These are phyloP conservation scores for Zygaena filipendulae DNA, from an alignment of 2,888 invertebrate species.

Conservation along the genomic window DNA sequence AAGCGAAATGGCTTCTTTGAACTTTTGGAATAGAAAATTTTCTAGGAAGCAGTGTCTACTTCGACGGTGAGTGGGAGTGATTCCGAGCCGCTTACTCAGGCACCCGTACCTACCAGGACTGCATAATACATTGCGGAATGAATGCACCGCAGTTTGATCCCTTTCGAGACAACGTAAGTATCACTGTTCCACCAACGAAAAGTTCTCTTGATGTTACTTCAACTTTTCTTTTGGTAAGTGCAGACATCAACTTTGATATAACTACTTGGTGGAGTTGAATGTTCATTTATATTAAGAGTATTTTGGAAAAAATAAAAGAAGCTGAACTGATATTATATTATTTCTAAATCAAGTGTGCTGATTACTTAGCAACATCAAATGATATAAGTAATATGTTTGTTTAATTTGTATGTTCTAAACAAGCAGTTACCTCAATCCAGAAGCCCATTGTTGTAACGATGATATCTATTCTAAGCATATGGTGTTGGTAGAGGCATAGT, in stretches of 20 bases:
- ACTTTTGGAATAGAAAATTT: constrained; percentile 50
- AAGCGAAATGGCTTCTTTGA: constrained; percentile 34
- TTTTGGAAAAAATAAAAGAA: too few relatives aligned
- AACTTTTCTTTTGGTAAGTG: constrained; percentile 52
- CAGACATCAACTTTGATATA: constrained; percentile 51
- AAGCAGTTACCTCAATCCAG: too few relatives aligned
- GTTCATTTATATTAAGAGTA: too few relatives aligned
- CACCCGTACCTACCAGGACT: constrained; percentile 42
- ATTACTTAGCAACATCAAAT: too few relatives aligned
- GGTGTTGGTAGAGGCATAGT: too few relatives aligned
- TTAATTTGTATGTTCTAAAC: too few relatives aligned
- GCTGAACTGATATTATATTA: too few relatives aligned
- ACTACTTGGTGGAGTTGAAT: too few relatives aligned
- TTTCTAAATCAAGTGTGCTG: too few relatives aligned
- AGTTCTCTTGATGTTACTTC: constrained; percentile 55
- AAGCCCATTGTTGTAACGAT: too few relatives aligned
- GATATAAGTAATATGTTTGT: too few relatives aligned
- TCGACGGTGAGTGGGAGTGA: constrained; percentile 38
- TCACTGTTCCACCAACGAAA: constrained; percentile 44
- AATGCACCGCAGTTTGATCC: constrained; percentile 67
- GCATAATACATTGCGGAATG: constrained; percentile 63
- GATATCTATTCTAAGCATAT: too few relatives aligned
- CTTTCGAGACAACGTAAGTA: constrained; percentile 64
- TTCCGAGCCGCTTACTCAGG: constrained; percentile 56
- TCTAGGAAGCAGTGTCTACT: constrained; percentile 42